Percentiles rank a stretch among this genome's conserved stretches.
Conservation (phyloP, 2,797 vertebrate genomes). For the Chanos chanos region DNA sequence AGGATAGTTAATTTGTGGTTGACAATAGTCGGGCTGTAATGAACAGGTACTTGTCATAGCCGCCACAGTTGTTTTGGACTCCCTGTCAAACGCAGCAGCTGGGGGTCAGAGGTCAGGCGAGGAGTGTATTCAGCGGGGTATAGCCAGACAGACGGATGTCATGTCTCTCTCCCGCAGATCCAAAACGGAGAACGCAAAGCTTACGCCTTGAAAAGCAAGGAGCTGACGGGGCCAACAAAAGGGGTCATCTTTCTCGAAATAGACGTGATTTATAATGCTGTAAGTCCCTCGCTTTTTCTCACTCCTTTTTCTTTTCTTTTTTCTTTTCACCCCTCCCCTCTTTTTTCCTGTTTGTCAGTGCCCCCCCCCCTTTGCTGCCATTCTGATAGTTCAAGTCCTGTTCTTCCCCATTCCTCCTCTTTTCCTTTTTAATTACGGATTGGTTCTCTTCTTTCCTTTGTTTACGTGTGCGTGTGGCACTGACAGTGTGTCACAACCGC, state of each 20-base stretch:
- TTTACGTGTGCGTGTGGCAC: slow-evolving; percentile 42
- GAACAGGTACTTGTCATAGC: slow-evolving; percentile 99
- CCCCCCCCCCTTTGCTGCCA: slow-evolving; percentile 10
- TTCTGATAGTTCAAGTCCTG: slow-evolving; percentile 50
- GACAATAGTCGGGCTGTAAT: slow-evolving; percentile 97
- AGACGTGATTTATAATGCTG: slow-evolving; percentile 99
- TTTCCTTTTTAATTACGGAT: slow-evolving; percentile 72
- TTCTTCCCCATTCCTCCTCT: slow-evolving; percentile 49
- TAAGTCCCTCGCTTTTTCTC: slow-evolving; percentile 89
- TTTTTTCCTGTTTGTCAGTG: slow-evolving; percentile 67
- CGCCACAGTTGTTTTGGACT: slow-evolving; percentile 99
- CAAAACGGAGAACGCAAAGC: slow-evolving; percentile 99
- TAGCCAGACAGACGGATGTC: slow-evolving; percentile 99
- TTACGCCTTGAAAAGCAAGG: slow-evolving; percentile 99
- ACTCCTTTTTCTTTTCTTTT: slow-evolving; percentile 42
- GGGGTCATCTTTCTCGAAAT: slow-evolving; percentile 99
- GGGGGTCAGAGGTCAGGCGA: slow-evolving; percentile 93
- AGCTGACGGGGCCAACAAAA: slow-evolving; percentile 99
- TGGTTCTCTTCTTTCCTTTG: slow-evolving; percentile 69
- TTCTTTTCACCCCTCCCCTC: slow-evolving; percentile 19
- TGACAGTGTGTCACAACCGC: slow-evolving; percentile 68
- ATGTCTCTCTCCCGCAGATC: slow-evolving; percentile 99
- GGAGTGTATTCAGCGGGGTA: slow-evolving; percentile 97
- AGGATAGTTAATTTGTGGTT: slow-evolving; percentile 98
- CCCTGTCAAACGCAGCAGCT: slow-evolving; percentile 99